Evolutionary conservation across 1,140 invertebrate genomes (phyloP).

Genomic region (Drosophila willistoni): DNA sequence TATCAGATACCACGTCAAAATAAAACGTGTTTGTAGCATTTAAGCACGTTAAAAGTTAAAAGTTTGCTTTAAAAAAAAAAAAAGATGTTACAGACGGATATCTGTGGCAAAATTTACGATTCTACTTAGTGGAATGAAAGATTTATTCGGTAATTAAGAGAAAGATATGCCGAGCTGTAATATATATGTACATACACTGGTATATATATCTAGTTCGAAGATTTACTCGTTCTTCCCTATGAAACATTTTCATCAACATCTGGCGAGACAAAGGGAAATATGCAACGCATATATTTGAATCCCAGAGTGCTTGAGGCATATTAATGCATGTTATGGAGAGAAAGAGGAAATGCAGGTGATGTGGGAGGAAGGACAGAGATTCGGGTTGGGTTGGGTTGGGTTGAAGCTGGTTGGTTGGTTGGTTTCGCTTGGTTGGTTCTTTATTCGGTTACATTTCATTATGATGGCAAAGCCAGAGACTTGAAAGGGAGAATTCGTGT

Average conservation of each 20-base stretch:
- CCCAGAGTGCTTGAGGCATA: conserved; percentile 62
- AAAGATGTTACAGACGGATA: no score
- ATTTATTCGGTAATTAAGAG: no score
- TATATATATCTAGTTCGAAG: neutral
- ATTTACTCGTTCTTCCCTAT: neutral
- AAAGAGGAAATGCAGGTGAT: conserved; percentile 32
- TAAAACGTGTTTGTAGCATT: no score
- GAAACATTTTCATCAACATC: conserved; percentile 13
- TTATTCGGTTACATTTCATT: conserved; percentile 80
- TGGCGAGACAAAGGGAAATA: conserved; percentile 15
- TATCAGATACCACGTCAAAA: no score
- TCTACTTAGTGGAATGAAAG: no score
- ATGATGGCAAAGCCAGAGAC: conserved; percentile 25
- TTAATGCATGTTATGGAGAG: conserved; percentile 63
- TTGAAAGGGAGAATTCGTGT: neutral
- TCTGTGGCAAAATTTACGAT: no score
- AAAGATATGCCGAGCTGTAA: no score
- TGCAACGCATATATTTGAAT: conserved; percentile 34
- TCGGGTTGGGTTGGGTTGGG: neutral
- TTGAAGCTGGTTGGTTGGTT: conserved; percentile 4
- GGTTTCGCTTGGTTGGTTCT: conserved; percentile 71
- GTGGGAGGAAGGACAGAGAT: conserved; percentile 13
- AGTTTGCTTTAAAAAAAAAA: no score
- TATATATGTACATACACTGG: no score
- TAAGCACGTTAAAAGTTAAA: no score